Evolutionary conservation across 1,140 invertebrate genomes (phyloP).

Genomic region (Drosophila bifasciata): DNA sequence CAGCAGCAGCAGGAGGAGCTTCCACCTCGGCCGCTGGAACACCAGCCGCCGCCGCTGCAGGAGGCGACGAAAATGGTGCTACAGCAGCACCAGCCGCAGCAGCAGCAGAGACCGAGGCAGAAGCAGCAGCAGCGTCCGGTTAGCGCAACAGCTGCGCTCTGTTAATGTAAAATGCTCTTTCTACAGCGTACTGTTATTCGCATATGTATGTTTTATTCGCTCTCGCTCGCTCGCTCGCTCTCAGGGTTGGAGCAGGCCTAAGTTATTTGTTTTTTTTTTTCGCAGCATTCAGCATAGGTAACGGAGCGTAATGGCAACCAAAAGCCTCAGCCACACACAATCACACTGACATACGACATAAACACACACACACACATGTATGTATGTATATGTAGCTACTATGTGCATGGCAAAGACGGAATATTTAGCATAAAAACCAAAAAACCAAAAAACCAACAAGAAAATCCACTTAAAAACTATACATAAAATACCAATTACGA

Average conservation of each 20-base stretch:
- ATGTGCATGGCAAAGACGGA: constrained; percentile 50
- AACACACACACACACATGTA: constrained; percentile 25
- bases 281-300: constrained; percentile 1
- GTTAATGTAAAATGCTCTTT: constrained; percentile 54
- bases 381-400: constrained; percentile 55
- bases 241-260: constrained; percentile 1
- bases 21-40: constrained; percentile 1
- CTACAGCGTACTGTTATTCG: constrained; percentile 43
- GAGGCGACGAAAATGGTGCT: constrained; percentile 17
- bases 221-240: constrained; percentile 15
- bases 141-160: constrained; percentile 42
- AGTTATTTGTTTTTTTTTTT: constrained; percentile 2
- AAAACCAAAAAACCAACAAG: constrained; percentile 17
- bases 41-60: constrained; percentile 3
- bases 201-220: constrained; percentile 49
- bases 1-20: constrained; percentile 11
- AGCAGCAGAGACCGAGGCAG: constrained; percentile 45
- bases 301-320: neutral
- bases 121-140: constrained; percentile 53
- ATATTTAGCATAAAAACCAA: constrained; percentile 62
- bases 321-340: constrained; percentile 7
- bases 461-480: constrained; percentile 47
- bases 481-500: constrained; percentile 42
- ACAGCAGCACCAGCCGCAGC: constrained; percentile 30
- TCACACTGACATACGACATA: constrained; percentile 1